Conservation (phyloP, 2,797 vertebrate species). For the Esox masquinongy region DNA sequence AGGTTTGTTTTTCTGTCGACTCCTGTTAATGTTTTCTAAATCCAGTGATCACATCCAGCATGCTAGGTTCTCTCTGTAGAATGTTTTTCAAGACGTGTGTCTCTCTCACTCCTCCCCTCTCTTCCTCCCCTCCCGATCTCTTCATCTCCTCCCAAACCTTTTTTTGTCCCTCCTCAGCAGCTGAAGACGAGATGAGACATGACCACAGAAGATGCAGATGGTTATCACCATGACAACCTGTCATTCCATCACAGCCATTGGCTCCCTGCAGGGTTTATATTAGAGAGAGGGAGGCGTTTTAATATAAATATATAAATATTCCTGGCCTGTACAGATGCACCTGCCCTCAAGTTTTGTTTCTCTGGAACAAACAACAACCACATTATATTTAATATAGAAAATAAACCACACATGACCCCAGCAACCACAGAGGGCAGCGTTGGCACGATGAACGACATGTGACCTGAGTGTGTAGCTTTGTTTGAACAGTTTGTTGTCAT, state of each 20-base stretch:
- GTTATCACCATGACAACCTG: conserved; percentile 67
- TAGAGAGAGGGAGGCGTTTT: conserved; percentile 78
- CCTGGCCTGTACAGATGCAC: conserved; percentile 89
- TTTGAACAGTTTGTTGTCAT: conserved; percentile 74
- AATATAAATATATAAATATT: conserved; percentile 88
- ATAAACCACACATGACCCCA: conserved; percentile 38
- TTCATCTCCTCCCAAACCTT: background rate
- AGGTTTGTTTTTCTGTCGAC: no score
- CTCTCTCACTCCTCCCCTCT: background rate
- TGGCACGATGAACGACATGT: conserved; percentile 45
- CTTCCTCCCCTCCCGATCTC: background rate
- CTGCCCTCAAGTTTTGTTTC: conserved; percentile 24
- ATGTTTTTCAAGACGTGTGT: background rate
- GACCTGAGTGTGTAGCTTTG: conserved; percentile 72
- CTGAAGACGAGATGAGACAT: conserved; percentile 72
- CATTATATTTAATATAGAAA: conserved; percentile 47
- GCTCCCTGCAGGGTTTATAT: conserved; percentile 57
- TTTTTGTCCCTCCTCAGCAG: conserved; percentile 65
- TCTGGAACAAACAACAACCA: conserved; percentile 38
- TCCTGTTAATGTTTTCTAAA: background rate
- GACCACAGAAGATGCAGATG: conserved; percentile 72
- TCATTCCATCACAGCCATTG: conserved; percentile 84
- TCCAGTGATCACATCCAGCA: background rate
- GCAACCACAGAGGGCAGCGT: conserved; percentile 36
- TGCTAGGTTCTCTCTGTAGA: no score